Evolutionary conservation across 2,888 invertebrate species (phyloP), one percentile per base, ranked within the genome.

Genomic region (Gerosis bhagava): DNA sequence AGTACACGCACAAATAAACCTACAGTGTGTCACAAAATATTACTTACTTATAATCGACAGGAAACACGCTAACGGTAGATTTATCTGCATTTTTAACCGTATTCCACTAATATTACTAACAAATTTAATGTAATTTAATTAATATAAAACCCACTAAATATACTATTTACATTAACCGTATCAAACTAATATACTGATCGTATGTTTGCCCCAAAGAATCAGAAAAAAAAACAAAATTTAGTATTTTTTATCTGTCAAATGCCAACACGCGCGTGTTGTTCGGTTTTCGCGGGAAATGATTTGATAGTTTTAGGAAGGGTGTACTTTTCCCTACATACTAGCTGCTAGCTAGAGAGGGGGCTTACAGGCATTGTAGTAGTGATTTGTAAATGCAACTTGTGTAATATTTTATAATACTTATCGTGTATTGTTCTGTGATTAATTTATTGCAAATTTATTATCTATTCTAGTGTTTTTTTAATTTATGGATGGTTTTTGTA

Each of bases 41-140:
- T 58, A 83, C 84, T 83, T 50, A 87, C 86, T 74, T 68, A 87
- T 83, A 3, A 84, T 51, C 0, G 87, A 86, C 17, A 87, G 62
- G 34, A 87, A 83, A 55, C 87, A 87, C 2, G 83, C 84, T 1
- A 87, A 49, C 1, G 86, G 83, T 36, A 82, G 51, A 5, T 70
- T 53, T 0, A 76, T 54, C 53, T 79, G 77, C 83, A 86, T 83
- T 54, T 15, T 65, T n/a, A 25, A 17, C 13, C 0, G 6, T 25
- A 32, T 5, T 24, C 12, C 31, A 34, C 32, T 11, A 11, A 17
- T 31, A 19, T 0, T 21, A 26, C 25, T 1, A 28, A 21, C 8
- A 22, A 22, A 21, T 12, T 26, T 13, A 39, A 32, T 22, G 3
- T n/a, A 32, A 10, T 15, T 3, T 10, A 15, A 37, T 25, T 10